These are phyloP conservation scores for Cricetomys ansorgei DNA, from an alignment of 2,113 vertebrate species.

Conservation along the genomic window DNA sequence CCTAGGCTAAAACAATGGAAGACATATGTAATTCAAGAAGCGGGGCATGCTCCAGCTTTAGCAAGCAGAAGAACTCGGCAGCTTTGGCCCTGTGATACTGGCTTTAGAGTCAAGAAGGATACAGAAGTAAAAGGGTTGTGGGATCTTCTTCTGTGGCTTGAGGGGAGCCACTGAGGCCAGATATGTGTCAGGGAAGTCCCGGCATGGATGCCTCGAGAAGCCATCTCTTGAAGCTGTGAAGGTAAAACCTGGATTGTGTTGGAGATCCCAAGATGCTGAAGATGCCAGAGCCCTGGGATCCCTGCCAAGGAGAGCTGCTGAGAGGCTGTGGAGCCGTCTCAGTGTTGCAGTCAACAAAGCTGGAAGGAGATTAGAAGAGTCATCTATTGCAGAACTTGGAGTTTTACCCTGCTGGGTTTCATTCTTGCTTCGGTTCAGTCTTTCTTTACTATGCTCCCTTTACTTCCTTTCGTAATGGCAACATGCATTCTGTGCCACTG, in stretches of 20 bases:
- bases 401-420: neutral
- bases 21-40: neutral
- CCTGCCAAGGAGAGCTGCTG: neutral
- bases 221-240: no score
- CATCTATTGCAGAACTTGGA: neutral
- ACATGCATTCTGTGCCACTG: neutral
- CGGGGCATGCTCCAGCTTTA: neutral
- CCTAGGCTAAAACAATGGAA: neutral
- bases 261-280: neutral
- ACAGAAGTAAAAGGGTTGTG: neutral
- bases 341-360: neutral
- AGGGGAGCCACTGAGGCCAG: neutral
- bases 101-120: neutral
- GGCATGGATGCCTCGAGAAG: neutral
- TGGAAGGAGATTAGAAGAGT: neutral
- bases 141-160: neutral
- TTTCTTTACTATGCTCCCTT: neutral
- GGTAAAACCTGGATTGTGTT: neutral
- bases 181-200: neutral
- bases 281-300: neutral
- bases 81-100: neutral
- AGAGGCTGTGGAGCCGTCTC: neutral
- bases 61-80: neutral
- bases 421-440: neutral
- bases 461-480: neutral